Evolutionary conservation across 2,797 vertebrate genomes (phyloP).

Genomic region (Xenops minutus): DNA sequence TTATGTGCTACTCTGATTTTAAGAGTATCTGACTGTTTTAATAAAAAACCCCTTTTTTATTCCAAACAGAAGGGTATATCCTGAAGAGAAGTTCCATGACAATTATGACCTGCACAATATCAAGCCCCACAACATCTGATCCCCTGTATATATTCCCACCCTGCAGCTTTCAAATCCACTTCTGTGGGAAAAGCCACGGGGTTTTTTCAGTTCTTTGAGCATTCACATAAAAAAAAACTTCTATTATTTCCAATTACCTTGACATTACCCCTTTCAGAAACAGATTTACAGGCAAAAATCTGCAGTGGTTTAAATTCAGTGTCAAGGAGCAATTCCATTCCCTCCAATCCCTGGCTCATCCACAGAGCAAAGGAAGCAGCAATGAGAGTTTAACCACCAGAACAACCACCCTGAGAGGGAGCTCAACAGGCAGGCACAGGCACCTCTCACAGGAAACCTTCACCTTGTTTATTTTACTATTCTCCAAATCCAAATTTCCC

Average conservation of each 20-base stretch:
- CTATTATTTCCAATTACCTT: neutral
- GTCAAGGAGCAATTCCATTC: neutral
- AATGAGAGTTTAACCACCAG: neutral
- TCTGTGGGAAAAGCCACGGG: neutral
- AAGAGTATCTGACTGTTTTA: neutral
- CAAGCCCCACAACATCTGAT: neutral
- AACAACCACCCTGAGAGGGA: neutral
- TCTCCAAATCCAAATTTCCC: neutral
- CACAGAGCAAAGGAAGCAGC: neutral
- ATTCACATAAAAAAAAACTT: neutral
- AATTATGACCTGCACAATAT: neutral
- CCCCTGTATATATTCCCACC: neutral
- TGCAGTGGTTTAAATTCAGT: neutral
- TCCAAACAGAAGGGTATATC: rapidly evolving
- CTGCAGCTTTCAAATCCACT: neutral
- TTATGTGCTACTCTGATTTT: neutral
- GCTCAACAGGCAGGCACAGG: neutral
- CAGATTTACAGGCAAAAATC: neutral
- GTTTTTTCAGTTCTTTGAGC: neutral
- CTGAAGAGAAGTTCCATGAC: neutral
- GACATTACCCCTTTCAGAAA: neutral
- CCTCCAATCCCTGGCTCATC: neutral
- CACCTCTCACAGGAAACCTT: neutral
- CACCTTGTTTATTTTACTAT: neutral
- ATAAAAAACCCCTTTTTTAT: neutral